phyloP scores from a whole-genome alignment of 1,140 invertebrate species.

The Muscidifurax raptorellus region DNA sequence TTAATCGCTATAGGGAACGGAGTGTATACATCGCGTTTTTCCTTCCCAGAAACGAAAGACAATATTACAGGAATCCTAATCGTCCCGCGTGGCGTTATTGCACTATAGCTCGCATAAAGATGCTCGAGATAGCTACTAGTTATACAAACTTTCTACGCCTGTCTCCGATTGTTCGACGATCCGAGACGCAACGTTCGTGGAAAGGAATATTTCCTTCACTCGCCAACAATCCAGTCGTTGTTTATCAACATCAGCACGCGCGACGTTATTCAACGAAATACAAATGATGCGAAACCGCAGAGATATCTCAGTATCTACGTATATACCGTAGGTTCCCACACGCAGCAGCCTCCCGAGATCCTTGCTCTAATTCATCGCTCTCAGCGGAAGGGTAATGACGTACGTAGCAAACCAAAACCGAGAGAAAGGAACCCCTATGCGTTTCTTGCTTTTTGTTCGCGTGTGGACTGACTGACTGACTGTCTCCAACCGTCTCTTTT shows the following conservation, averaged over 20 bases:
- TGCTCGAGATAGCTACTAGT: conserved; percentile 13
- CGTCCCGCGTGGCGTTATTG: background rate
- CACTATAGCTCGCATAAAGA: conserved; percentile 29
- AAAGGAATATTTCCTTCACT: conserved; percentile 2
- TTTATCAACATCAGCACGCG: background rate
- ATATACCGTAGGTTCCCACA: no score
- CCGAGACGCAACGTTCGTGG: background rate
- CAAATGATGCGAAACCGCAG: no score
- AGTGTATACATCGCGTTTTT: background rate
- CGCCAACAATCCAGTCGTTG: background rate
- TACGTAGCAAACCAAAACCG: background rate
- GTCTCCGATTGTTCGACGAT: conserved; percentile 16
- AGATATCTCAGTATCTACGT: no score
- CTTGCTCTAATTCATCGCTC: no score
- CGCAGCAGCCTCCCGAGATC: no score
- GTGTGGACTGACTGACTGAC: background rate
- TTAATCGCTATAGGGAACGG: conserved; percentile 2
- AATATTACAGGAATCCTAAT: background rate
- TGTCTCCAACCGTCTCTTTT: conserved; percentile 24
- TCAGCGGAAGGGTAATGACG: background rate
- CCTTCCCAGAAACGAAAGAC: background rate
- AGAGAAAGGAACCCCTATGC: background rate
- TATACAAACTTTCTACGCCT: conserved; percentile 36
- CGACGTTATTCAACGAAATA: background rate
- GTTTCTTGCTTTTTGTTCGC: background rate